Evolutionary conservation across 2,113 vertebrate species (phyloP), one percentile per base, ranked within the genome.

Genomic region (Genyomyrus donnyi): DNA sequence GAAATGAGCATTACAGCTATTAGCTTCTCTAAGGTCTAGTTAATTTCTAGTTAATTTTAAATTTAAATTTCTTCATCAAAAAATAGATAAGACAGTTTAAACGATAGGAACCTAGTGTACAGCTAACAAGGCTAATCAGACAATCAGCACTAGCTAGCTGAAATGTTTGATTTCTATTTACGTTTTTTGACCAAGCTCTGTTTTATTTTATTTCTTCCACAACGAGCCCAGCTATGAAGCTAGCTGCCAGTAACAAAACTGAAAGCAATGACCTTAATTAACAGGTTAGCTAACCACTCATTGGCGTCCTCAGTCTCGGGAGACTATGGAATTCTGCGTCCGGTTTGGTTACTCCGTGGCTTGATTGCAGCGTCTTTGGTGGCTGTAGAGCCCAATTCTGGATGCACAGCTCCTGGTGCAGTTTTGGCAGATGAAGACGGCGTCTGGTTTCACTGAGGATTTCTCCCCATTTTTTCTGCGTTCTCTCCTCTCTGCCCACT

Each of bases 211-310:
- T 83, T 45, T 3, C 19, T 85, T 48, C 17, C 31, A 39, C 31
- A 77, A 77, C 15, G 13, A 77, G 15, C 31, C 31, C 31, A 77
- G 17, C 31, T 19, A 17, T 15, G 15, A 77, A 77, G 15, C 31
- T 19, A 52, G 27, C 48, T 89, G 15, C 42, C 48, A 45, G 74
- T 48, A 88, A 35, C 50, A 50, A 85, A 70, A 52, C 35, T 42
- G 87, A 88, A 46, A 62, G 87, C 53, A 66, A 88, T 66, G 87
- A 88, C 48, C 74, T 85, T 58, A 84, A n/a, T 24, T 46, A 85
- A 80, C 53, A 5, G 46, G 62, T 19, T 74, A 74, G 62, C 88
- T 88, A 48, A 13, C 35, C 39, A 62, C 35, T 66, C n/a, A n/a
- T n/a, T n/a, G n/a, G n/a, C n/a, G n/a, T n/a, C n/a, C n/a, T n/a